A percentile compares a stretch with the other conserved stretches of the same genome.
Conservation (phyloP, 2,888 invertebrate species). For the Tipula helvola region DNA sequence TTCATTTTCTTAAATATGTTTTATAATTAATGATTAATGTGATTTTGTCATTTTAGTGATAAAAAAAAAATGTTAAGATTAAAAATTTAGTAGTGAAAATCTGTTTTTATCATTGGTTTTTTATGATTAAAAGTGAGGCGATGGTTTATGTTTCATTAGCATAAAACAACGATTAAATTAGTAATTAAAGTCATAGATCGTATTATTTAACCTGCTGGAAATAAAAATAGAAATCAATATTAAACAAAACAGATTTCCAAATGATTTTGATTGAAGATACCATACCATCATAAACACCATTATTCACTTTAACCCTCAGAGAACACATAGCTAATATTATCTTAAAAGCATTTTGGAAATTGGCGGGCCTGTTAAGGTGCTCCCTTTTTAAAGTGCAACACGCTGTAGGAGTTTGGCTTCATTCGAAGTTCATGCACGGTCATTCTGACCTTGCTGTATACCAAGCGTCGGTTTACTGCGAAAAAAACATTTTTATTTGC, state of each 20-base stretch:
- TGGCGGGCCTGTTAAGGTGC: too few relatives aligned
- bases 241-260: not conserved
- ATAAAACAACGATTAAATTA: not conserved
- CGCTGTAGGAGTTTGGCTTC: too few relatives aligned
- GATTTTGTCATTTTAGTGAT: not conserved
- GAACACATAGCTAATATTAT: too few relatives aligned
- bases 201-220: too few relatives aligned
- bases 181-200: not conserved
- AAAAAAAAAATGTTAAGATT: not conserved
- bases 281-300: too few relatives aligned
- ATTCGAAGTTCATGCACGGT: too few relatives aligned
- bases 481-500: too few relatives aligned
- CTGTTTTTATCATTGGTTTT: not conserved
- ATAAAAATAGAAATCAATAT: not conserved
- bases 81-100: not conserved
- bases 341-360: too few relatives aligned
- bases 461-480: too few relatives aligned
- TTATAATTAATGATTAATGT: not conserved
- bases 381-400: not conserved
- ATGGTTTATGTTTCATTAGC: not conserved
- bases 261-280: not conserved
- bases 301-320: too few relatives aligned
- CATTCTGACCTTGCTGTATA: too few relatives aligned
- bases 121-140: not conserved
- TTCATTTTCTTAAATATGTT: not conserved